phyloP scores from a whole-genome alignment of 2,888 invertebrate genomes.

The Iphiclides podalirius region DNA sequence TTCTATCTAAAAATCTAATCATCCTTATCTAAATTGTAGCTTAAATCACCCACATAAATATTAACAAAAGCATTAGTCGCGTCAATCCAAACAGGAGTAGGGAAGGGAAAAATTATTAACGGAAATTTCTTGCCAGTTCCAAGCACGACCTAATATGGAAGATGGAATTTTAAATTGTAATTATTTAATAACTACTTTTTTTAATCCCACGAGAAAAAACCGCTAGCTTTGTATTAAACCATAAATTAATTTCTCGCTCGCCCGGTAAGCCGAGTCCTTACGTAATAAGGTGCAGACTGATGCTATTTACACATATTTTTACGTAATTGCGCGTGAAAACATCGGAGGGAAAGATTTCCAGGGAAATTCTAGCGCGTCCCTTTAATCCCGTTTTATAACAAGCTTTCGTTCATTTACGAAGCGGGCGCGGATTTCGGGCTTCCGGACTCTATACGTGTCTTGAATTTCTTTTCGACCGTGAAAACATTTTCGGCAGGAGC shows the following conservation, averaged over 20 bases:
- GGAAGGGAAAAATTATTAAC: too few species aligned
- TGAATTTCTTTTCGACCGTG: constrained; percentile 14
- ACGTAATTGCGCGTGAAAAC: constrained; percentile 18
- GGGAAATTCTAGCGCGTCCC: constrained; percentile 33
- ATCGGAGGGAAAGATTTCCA: constrained; percentile 30
- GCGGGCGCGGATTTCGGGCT: constrained; percentile 43
- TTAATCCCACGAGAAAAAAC: constrained; percentile 26
- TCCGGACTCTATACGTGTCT: constrained; percentile 36
- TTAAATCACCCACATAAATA: too few species aligned
- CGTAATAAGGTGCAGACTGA: constrained; percentile 50
- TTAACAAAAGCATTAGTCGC: too few species aligned
- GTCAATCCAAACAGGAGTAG: too few species aligned
- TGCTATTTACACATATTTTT: constrained; percentile 50
- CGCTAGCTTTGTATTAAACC: constrained; percentile 52
- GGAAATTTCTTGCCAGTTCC: too few species aligned
- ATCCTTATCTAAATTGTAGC: too few species aligned
- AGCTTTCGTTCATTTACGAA: constrained; percentile 55
- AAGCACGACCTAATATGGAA: too few species aligned
- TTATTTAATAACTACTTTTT: constrained; percentile 2
- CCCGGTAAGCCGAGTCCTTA: constrained; percentile 29
- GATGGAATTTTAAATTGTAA: too few species aligned
- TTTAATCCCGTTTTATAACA: constrained; percentile 52
- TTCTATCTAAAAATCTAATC: too few species aligned
- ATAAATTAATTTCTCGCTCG: constrained; percentile 63
- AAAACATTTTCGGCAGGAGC: constrained; percentile 9